Percentiles rank a stretch among this genome's conserved stretches.
Evolutionary conservation across 2,113 vertebrate species (phyloP).

Genomic region (Arothron firmamentum): DNA sequence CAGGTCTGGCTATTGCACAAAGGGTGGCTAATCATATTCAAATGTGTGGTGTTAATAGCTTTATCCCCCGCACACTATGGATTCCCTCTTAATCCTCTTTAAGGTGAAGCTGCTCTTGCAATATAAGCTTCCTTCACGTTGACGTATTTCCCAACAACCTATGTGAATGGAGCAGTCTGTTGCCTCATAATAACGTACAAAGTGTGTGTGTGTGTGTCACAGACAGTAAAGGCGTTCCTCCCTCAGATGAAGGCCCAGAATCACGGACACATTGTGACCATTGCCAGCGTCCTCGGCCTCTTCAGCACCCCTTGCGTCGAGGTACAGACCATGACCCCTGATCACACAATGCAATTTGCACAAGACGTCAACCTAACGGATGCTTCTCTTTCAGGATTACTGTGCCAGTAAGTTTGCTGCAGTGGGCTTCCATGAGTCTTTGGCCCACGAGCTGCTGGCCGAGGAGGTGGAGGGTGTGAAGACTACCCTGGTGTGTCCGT

Average conservation of each 20-base stretch:
- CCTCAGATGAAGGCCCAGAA: constrained; percentile 60
- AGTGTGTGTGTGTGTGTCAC: constrained; percentile 4
- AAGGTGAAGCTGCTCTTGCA: constrained; percentile 31
- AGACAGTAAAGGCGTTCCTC: constrained; percentile 67
- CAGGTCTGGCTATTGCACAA: constrained; percentile 36
- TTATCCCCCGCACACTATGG: constrained; percentile 38
- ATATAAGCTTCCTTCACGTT: constrained; percentile 30
- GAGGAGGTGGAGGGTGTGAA: constrained; percentile 66
- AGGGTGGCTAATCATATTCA: constrained; percentile 17
- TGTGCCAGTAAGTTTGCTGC: constrained; percentile 74
- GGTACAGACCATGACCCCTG: constrained; percentile 33
- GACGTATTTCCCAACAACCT: constrained; percentile 23
- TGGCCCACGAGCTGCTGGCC: constrained; percentile 68
- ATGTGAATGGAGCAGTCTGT: constrained; percentile 5
- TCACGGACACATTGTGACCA: constrained; percentile 54
- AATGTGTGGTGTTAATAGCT: constrained; percentile 20
- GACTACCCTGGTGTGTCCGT: constrained; percentile 71
- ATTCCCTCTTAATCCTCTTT: constrained; percentile 48
- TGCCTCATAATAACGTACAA: constrained; percentile 2
- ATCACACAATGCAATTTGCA: no score
- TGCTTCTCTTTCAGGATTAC: constrained; percentile 59
- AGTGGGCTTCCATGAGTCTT: constrained; percentile 71
- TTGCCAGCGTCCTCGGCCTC: constrained; percentile 61
- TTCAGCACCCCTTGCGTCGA: constrained; percentile 62
- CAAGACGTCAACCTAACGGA: no score